Conservation (phyloP, 2,113 vertebrate species). For the Philantomba maxwellii region DNA sequence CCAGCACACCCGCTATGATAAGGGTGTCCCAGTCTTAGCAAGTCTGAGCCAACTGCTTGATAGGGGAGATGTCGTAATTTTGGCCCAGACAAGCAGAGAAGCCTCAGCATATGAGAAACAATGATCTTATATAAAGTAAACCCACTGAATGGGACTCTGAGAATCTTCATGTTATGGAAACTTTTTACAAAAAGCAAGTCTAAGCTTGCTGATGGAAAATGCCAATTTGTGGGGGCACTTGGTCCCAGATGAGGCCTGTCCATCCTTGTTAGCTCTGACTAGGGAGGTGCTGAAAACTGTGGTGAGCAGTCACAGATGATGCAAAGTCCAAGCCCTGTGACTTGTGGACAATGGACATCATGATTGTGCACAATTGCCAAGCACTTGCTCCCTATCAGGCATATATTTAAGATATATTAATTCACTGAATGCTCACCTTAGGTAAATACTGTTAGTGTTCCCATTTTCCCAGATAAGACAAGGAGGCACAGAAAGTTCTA, state of each 20-base stretch:
- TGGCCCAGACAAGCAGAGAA: background rate
- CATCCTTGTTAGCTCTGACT: background rate
- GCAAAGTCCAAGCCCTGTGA: background rate
- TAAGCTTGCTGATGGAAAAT: background rate
- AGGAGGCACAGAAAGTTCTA: background rate
- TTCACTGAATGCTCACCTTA: background rate
- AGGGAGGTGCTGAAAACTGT: background rate
- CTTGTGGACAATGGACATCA: background rate
- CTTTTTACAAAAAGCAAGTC: background rate
- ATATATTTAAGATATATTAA: background rate
- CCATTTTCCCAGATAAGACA: background rate
- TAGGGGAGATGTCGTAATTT: background rate
- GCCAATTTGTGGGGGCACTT: background rate
- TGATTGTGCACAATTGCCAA: background rate
- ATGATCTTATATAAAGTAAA: background rate
- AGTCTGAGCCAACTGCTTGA: background rate
- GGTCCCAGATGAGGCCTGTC: background rate
- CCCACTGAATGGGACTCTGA: background rate
- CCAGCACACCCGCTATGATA: background rate
- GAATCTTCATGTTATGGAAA: background rate
- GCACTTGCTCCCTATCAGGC: background rate
- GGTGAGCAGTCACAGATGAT: background rate
- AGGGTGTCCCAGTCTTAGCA: background rate
- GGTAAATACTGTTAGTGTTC: background rate
- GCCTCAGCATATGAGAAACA: background rate